These are phyloP conservation scores for Cliona cf. orientalis DNA, from an alignment of 37 sponge, comb jelly and placozoan species.

Conservation along the genomic window DNA sequence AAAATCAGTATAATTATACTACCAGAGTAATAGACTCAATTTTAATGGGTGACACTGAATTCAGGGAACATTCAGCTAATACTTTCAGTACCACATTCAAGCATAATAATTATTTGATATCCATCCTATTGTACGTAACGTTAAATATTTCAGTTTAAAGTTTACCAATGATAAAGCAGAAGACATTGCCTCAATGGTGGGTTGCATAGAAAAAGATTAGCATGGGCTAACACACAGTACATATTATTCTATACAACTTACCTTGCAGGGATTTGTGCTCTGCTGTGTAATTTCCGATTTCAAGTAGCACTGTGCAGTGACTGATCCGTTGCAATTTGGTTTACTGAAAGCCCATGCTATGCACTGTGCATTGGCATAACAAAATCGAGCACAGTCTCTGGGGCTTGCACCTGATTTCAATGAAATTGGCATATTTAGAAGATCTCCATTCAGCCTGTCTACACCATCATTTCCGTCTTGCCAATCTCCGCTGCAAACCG, in stretches of 20 bases:
- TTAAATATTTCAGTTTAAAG: too few species aligned
- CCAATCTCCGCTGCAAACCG: constrained; percentile 48
- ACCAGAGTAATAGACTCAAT: too few species aligned
- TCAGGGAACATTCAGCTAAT: too few species aligned
- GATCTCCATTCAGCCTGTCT: constrained; percentile 64
- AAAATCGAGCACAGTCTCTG: constrained; percentile 50
- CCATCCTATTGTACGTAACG: too few species aligned
- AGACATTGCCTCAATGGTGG: too few species aligned
- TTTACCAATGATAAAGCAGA: too few species aligned
- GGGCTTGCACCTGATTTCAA: constrained; percentile 5
- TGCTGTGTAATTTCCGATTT: constrained; percentile 45
- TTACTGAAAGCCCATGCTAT: constrained; percentile 66
- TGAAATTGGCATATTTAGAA: constrained; percentile 45
- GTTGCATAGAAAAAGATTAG: too few species aligned
- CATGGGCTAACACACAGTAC: too few species aligned
- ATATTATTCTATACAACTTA: constrained; percentile 8
- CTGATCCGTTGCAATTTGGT: constrained; percentile 22
- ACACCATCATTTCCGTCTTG: constrained; percentile 75
- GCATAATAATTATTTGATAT: too few species aligned
- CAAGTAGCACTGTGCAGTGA: constrained; percentile 44
- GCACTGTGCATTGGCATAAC: constrained; percentile 39
- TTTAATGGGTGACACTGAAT: too few species aligned
- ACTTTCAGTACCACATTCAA: too few species aligned
- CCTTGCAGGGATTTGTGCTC: constrained; percentile 39
- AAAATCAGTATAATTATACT: too few species aligned